Evolutionary conservation across 2,113 vertebrate genomes (phyloP), one percentile per base, ranked within the genome.

Genomic region (Gracilinanus agilis): DNA sequence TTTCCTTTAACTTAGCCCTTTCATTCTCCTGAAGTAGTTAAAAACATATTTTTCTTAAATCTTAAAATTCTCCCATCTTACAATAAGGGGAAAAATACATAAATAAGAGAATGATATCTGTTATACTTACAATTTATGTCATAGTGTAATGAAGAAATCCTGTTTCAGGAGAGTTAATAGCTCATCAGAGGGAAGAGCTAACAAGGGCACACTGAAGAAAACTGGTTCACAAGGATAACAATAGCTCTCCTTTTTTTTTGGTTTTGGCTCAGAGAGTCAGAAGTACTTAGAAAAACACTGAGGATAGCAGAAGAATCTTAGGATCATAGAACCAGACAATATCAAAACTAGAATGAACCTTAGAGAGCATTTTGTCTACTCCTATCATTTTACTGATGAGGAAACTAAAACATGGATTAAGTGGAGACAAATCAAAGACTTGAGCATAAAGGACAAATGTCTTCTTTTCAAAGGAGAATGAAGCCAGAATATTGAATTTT

Each of bases 31-130:
- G 16, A 11, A 1, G 67, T 44, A 29, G 58, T 23, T 44, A 25
- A 89, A 56, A 88, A 24, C 16, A n/a, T 10, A 16, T 58, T 53
- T 40, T 3, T 0, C 3, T 21, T 0, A 0, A 29, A 0, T 9
- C 53, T 54, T 49, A 19, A 29, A 44, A 44, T 40, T 88, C 90
- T 83, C 91, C 49, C 54, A 92, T 96, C 58, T 88, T 92, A 55
- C 89, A 95, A 93, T 83, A 55, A 44, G 44, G 95, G 55, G 49
- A 91, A 34, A 40, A 61, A 27, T 44, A 8, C n/a, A 67, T 34
- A 19, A 5, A 23, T 89, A 56, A 88, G 12, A 44, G 23, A n/a
- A 27, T 21, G 11, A n/a, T 23, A 90, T 54, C 61, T 67, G 49
- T 88, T 89, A 88, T 44, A 29, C 90, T 75, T 21, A 94, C 34